These are phyloP conservation scores for Argynnis bischoffii DNA, from an alignment of 2,888 invertebrate genomes.

Conservation along the genomic window DNA sequence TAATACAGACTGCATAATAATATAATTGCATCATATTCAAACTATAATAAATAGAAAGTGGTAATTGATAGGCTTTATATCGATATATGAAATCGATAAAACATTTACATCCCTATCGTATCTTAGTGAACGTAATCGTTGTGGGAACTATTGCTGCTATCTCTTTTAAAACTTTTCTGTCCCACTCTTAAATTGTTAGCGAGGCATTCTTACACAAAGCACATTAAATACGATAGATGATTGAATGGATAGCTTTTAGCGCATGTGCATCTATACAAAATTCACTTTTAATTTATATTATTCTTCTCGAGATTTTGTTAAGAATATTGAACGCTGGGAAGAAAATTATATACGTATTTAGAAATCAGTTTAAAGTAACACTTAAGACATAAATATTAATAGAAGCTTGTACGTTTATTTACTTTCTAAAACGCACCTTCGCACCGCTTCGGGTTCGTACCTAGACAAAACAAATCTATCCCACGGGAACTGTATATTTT, in stretches of 20 bases:
- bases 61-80: too few species aligned
- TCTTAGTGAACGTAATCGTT: slow-evolving; percentile 78
- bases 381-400: too few species aligned
- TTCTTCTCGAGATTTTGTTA: not conserved
- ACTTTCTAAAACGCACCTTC: too few species aligned
- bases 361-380: too few species aligned
- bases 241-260: slow-evolving; percentile 43
- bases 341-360: slow-evolving; percentile 6
- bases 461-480: too few species aligned
- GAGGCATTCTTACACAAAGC: slow-evolving; percentile 55
- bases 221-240: slow-evolving; percentile 51
- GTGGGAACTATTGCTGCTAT: slow-evolving; percentile 74
- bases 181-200: slow-evolving; percentile 65
- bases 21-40: too few species aligned
- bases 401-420: too few species aligned
- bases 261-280: slow-evolving; percentile 28
- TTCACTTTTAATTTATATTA: slow-evolving; percentile 19
- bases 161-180: slow-evolving; percentile 59
- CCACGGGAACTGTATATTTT: too few species aligned
- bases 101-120: slow-evolving; percentile 44
- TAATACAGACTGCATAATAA: too few species aligned
- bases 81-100: slow-evolving; percentile 17
- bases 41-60: too few species aligned
- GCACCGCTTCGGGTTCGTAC: too few species aligned
- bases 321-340: not conserved